Conservation (phyloP, 2,797 vertebrate species). For the Crocidura indochinensis region DNA sequence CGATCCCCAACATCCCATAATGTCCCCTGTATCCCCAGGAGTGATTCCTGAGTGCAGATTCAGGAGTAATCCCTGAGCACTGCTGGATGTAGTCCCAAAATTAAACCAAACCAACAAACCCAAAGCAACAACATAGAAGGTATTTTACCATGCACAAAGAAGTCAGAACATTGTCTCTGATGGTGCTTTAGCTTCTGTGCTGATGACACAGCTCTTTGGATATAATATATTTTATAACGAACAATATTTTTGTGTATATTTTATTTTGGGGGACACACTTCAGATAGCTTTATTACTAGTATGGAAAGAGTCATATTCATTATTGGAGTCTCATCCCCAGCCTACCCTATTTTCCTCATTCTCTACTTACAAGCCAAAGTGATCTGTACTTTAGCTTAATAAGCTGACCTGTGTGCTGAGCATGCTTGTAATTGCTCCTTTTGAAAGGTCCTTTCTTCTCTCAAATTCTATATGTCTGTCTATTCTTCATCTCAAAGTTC, state of each 20-base stretch:
- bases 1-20: too few species aligned
- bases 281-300: background rate
- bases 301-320: background rate
- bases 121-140: background rate
- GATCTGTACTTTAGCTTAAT: background rate
- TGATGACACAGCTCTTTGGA: background rate
- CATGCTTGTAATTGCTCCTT: background rate
- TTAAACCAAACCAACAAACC: too few species aligned
- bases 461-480: background rate
- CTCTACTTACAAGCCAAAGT: too few species aligned
- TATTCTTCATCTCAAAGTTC: slow-evolving; percentile 25
- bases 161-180: background rate
- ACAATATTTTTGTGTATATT: background rate
- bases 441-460: slow-evolving; percentile 21
- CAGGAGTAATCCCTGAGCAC: too few species aligned
- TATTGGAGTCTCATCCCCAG: background rate
- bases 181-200: background rate
- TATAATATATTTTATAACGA: background rate
- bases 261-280: too few species aligned
- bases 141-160: background rate
- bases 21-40: too few species aligned
- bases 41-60: too few species aligned
- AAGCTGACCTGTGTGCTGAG: background rate
- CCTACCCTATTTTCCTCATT: too few species aligned
- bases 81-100: too few species aligned